A percentile compares a stretch with the other conserved stretches of the same genome.
Conservation (phyloP, 2,113 vertebrate genomes). For the Cyanoramphus novaezelandiae region DNA sequence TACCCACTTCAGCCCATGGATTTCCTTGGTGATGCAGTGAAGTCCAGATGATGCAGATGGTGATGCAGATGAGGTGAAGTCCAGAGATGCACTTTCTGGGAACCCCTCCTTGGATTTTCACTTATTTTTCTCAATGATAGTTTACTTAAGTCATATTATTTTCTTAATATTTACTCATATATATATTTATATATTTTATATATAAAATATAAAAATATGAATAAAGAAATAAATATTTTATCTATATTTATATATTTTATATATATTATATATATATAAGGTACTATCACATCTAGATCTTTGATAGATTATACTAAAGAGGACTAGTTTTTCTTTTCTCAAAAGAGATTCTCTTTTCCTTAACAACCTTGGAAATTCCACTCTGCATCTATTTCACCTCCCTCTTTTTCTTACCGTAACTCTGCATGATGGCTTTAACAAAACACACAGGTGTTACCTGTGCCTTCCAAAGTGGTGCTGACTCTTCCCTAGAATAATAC, state of each 20-base stretch:
- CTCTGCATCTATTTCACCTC: background rate
- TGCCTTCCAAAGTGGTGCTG: background rate
- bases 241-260: background rate
- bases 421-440: background rate
- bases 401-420: background rate
- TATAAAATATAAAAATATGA: background rate
- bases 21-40: background rate
- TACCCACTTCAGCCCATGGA: background rate
- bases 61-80: background rate
- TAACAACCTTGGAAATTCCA: background rate
- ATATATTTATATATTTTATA: background rate
- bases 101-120: background rate
- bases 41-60: no score
- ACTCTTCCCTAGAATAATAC: background rate
- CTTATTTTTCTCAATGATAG: background rate
- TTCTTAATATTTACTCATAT: background rate
- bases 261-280: no score
- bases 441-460: background rate
- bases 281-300: background rate
- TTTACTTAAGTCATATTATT: background rate
- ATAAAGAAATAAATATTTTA: no score
- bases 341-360: background rate
- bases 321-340: background rate
- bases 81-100: background rate
- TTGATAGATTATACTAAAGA: background rate